Conservation (phyloP, 1,140 invertebrate species). For the Delia radicum region DNA sequence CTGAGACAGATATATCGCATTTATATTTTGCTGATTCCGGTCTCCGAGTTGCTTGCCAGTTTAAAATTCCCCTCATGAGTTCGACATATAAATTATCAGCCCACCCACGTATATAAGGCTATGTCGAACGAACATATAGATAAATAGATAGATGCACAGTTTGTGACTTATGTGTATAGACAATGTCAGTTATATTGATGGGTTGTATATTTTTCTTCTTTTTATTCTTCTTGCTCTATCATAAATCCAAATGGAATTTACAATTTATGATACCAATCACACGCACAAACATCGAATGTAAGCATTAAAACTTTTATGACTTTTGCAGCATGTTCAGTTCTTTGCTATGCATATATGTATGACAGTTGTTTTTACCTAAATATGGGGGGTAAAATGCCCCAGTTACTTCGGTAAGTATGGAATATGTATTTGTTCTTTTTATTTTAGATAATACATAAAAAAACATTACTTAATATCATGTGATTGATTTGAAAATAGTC, state of each 20-base stretch:
- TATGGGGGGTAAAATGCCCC: not conserved
- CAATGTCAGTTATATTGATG: not conserved
- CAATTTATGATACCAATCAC: not conserved
- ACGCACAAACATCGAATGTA: not conserved
- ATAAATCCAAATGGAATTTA: not conserved
- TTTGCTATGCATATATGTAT: not conserved
- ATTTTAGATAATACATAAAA: not conserved
- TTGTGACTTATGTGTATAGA: too few relatives aligned
- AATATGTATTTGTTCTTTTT: not conserved
- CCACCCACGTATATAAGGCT: too few relatives aligned
- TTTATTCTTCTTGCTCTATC: not conserved
- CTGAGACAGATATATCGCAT: too few relatives aligned
- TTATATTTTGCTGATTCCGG: too few relatives aligned
- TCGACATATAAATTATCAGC: too few relatives aligned
- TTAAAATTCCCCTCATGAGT: too few relatives aligned
- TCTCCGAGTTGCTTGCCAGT: too few relatives aligned
- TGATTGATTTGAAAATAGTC: not conserved
- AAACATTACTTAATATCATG: not conserved
- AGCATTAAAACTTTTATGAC: not conserved
- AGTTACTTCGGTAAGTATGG: not conserved
- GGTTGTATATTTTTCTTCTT: not conserved
- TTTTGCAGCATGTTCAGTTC: not conserved
- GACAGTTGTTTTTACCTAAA: not conserved
- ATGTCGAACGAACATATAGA: not conserved
- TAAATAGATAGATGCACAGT: too few relatives aligned